Conservation (phyloP, 1,140 invertebrate species). For the Brachionus plicatilis region DNA sequence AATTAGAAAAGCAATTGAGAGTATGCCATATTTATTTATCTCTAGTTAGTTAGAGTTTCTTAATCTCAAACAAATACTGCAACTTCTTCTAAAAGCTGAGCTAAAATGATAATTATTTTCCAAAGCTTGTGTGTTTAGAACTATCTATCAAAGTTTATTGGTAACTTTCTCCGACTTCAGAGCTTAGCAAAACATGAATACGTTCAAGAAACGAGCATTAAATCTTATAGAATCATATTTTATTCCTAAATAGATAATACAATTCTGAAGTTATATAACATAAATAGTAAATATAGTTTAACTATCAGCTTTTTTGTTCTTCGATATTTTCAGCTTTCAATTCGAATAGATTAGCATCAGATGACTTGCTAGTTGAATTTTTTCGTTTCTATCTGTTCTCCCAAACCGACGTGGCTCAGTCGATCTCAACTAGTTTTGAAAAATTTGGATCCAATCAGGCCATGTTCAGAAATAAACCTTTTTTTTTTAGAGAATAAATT, state of each 20-base stretch:
- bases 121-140: not conserved
- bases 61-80: not conserved
- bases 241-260: not conserved
- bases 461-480: not conserved
- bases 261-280: not conserved
- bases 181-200: not conserved
- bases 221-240: not conserved
- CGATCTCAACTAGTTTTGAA: not conserved
- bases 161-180: not conserved
- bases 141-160: not conserved
- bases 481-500: not conserved
- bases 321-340: not conserved
- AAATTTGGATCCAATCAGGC: not conserved
- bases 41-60: not conserved
- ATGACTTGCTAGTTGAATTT: not conserved
- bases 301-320: not conserved
- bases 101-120: not conserved
- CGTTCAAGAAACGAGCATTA: not conserved
- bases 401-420: not conserved
- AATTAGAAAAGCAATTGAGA: not conserved
- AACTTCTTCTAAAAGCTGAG: not conserved
- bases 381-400: not conserved
- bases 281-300: not conserved
- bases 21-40: not conserved
- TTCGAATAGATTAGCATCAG: not conserved